Conservation (phyloP, 2,113 vertebrate genomes). For the Monarcha castaneiventris region DNA sequence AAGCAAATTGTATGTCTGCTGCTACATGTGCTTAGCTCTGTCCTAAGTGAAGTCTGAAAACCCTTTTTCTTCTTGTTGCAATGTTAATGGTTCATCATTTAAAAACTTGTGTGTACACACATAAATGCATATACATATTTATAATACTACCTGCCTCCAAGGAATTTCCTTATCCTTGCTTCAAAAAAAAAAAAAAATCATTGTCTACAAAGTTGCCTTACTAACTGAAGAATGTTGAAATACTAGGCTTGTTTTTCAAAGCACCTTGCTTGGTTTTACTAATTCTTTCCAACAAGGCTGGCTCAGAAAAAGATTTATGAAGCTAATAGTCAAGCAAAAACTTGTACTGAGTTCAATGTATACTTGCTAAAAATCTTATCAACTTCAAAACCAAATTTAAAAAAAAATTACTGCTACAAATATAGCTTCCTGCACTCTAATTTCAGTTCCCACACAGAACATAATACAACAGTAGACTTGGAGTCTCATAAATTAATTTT, state of each 20-base stretch:
- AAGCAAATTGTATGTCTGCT: background rate
- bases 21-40: background rate
- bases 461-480: background rate
- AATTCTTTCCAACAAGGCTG: background rate
- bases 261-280: background rate
- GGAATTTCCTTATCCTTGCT: background rate
- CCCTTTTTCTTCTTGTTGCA: background rate
- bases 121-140: background rate
- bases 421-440: background rate
- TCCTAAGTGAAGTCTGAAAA: background rate
- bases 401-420: background rate
- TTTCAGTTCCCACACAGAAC: background rate
- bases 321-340: background rate
- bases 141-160: background rate
- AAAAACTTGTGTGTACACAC: background rate
- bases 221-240: background rate
- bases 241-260: background rate
- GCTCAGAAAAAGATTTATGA: background rate
- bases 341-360: background rate
- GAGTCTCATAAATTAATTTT: background rate
- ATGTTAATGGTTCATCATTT: background rate
- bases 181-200: background rate
- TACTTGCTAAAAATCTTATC: background rate
- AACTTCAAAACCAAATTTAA: background rate
- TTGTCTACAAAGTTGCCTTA: background rate